phyloP scores from a whole-genome alignment of 2,888 invertebrate species.

The Drosophila kuntzei region DNA sequence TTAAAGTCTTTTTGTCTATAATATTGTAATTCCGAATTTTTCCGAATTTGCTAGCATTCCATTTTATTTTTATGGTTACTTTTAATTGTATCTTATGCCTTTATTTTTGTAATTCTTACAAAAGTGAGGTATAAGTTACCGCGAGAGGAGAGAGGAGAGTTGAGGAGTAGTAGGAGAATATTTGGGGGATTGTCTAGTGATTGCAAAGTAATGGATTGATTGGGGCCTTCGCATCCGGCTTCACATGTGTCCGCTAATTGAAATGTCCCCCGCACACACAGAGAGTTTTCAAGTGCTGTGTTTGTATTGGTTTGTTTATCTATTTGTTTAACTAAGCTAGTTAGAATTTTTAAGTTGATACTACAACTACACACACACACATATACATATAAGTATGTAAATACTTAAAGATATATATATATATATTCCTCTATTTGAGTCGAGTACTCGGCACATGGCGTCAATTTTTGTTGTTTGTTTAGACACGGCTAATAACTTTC shows the following conservation, averaged over 20 bases:
- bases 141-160: neutral
- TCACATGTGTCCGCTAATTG: conserved; percentile 78
- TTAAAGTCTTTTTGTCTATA: too few species aligned
- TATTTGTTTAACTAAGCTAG: conserved; percentile 76
- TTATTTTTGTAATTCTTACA: too few species aligned
- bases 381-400: neutral
- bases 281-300: conserved; percentile 65
- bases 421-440: neutral
- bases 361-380: neutral
- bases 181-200: neutral
- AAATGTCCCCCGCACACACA: conserved; percentile 67
- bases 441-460: conserved; percentile 8
- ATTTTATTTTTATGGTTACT: too few species aligned
- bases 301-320: conserved; percentile 3
- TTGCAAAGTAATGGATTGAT: conserved; percentile 32
- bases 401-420: neutral
- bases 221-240: conserved; percentile 78
- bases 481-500: conserved; percentile 62
- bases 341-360: conserved; percentile 77
- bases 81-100: too few species aligned
- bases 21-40: too few species aligned
- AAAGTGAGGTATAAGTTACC: too few species aligned
- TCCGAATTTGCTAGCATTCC: too few species aligned
- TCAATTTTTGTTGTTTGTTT: conserved; percentile 50
- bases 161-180: neutral